Percentiles rank a stretch among this genome's conserved stretches.
These are phyloP conservation scores for Lepetodrilus schrolli DNA, from an alignment of 2,888 invertebrate species.

Conservation along the genomic window DNA sequence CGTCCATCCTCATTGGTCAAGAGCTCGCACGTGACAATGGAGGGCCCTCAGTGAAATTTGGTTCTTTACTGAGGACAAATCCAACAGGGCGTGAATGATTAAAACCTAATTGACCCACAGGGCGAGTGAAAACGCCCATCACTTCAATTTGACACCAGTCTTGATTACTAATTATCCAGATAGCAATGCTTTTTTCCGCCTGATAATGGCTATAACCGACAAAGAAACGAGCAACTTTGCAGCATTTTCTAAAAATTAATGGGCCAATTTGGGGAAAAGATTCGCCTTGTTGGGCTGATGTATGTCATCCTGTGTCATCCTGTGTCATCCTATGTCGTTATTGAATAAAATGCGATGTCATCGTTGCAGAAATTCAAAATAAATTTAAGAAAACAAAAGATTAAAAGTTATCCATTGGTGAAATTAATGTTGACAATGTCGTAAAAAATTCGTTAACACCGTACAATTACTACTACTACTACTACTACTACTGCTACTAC, in stretches of 20 bases:
- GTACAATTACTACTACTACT: background rate
- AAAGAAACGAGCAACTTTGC: background rate
- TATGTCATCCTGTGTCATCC: too few relatives aligned
- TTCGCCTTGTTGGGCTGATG: too few relatives aligned
- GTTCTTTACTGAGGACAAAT: background rate
- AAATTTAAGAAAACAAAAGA: background rate
- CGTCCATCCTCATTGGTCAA: background rate
- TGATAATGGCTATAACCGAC: constrained; percentile 1
- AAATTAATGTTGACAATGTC: too few relatives aligned
- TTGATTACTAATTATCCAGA: background rate
- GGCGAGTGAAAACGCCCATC: background rate
- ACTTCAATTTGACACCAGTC: constrained; percentile 14
- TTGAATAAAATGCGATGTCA: too few relatives aligned
- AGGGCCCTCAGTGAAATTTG: background rate
- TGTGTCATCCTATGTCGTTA: too few relatives aligned
- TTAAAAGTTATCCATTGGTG: background rate
- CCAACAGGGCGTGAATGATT: constrained; percentile 24
- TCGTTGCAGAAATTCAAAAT: background rate
- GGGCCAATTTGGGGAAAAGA: constrained; percentile 2
- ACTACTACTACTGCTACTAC: background rate
- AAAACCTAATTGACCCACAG: background rate
- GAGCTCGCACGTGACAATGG: background rate
- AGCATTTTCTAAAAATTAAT: background rate
- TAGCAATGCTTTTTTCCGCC: constrained; percentile 1
- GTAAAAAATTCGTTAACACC: background rate